phyloP scores from a whole-genome alignment of 2,797 vertebrate genomes.

The Allenopithecus nigroviridis region DNA sequence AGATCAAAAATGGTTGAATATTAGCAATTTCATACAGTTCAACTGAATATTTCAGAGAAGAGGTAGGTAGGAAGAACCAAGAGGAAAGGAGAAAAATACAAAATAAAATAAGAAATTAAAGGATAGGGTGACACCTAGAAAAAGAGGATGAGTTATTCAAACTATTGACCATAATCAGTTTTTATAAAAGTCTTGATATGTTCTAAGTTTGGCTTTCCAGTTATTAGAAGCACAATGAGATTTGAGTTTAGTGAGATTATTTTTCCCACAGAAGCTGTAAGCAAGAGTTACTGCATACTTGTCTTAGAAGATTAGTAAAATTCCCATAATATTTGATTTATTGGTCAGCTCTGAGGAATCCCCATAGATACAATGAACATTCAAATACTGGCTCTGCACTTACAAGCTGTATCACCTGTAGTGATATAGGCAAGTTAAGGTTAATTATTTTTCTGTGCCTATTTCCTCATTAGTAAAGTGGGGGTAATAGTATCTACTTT shows the following conservation, averaged over 20 bases:
- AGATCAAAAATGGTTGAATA: neutral
- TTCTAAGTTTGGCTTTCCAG: neutral
- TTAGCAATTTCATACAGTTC: neutral
- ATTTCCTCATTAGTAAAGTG: conserved; percentile 23
- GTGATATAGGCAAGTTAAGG: neutral
- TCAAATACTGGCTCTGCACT: neutral
- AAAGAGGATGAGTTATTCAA: neutral
- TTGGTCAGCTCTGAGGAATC: neutral
- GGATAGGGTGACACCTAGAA: neutral
- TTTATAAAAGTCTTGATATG: neutral
- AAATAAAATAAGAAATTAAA: neutral
- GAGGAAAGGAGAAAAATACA: neutral
- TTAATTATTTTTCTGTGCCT: conserved; percentile 11
- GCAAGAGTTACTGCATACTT: neutral
- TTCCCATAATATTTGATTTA: neutral
- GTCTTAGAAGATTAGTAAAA: neutral
- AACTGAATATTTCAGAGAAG: conserved; percentile 15
- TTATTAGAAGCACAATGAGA: neutral
- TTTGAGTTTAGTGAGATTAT: neutral
- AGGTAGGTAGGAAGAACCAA: neutral
- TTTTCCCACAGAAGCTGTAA: neutral
- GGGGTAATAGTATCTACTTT: neutral
- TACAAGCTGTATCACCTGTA: neutral
- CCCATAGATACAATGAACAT: neutral
- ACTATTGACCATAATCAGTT: neutral